A percentile compares a stretch with the other conserved stretches of the same genome.
These are phyloP conservation scores for Catagonus wagneri DNA, from an alignment of 2,113 vertebrate species.

Conservation along the genomic window DNA sequence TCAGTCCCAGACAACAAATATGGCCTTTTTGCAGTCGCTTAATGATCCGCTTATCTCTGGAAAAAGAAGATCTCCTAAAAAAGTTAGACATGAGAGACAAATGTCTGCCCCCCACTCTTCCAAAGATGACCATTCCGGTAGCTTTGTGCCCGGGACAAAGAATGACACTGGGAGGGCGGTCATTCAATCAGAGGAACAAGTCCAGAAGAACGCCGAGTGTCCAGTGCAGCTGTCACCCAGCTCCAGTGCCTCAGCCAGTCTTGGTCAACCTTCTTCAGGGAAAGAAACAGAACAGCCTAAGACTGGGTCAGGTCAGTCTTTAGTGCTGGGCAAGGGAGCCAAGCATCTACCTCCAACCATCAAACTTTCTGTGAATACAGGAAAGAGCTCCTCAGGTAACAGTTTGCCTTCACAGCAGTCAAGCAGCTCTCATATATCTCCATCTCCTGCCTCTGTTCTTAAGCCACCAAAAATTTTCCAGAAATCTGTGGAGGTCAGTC, in stretches of 20 bases:
- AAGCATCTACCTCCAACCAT: conserved; percentile 93
- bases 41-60: conserved; percentile 93
- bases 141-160: conserved; percentile 91
- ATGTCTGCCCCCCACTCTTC: conserved; percentile 85
- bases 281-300: conserved; percentile 92
- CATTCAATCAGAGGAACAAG: conserved; percentile 90
- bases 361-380: conserved; percentile 91
- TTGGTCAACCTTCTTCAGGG: conserved; percentile 89
- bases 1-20: conserved; percentile 90
- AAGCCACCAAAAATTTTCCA: conserved; percentile 92
- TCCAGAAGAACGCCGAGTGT: conserved; percentile 90
- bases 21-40: conserved; percentile 90
- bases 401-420: conserved; percentile 90
- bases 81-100: conserved; percentile 83
- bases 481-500: conserved; percentile 92
- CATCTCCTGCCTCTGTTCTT: conserved; percentile 88
- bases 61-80: conserved; percentile 89
- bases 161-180: conserved; percentile 91
- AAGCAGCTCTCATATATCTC: conserved; percentile 91
- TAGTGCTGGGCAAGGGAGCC: conserved; percentile 92
- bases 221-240: conserved; percentile 91
- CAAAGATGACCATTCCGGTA: neutral
- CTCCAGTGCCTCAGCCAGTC: conserved; percentile 86
- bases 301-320: conserved; percentile 91
- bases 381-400: conserved; percentile 92